These are phyloP conservation scores for Apis cerana DNA, from an alignment of 1,140 invertebrate genomes.

Conservation along the genomic window DNA sequence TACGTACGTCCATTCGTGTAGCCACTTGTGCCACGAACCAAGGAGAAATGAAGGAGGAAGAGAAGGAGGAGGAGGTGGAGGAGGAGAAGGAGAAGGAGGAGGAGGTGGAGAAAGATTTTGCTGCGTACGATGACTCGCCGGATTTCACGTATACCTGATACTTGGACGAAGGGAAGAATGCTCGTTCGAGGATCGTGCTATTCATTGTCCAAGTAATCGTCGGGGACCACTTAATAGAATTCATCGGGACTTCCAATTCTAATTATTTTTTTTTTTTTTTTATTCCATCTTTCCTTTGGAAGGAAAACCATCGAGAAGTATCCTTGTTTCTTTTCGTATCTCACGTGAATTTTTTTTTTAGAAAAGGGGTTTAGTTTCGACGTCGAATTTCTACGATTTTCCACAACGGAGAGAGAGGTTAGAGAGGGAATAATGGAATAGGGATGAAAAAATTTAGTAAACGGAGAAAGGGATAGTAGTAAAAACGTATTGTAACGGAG, in stretches of 20 bases:
- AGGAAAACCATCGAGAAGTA: background rate
- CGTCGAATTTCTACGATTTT: no score
- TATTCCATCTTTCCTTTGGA: no score
- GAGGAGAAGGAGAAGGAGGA: slow-evolving; percentile 2
- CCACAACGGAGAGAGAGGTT: no score
- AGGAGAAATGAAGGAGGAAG: background rate
- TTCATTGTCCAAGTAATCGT: slow-evolving; percentile 61
- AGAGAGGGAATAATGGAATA: no score
- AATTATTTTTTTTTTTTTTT: slow-evolving; percentile 22
- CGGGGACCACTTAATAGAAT: slow-evolving; percentile 62
- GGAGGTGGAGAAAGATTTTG: slow-evolving; percentile 33
- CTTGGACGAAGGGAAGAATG: slow-evolving; percentile 40
- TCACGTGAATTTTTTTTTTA: background rate
- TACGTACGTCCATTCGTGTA: slow-evolving; percentile 31
- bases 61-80: background rate
- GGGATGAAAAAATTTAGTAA: background rate
- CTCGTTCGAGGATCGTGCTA: slow-evolving; percentile 52
- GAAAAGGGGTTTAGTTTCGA: no score
- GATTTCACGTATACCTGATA: slow-evolving; percentile 60
- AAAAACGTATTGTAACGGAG: background rate
- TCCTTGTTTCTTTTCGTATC: background rate
- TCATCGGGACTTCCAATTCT: slow-evolving; percentile 34
- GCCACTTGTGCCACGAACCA: background rate
- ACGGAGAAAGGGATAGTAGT: background rate
- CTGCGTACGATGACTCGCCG: slow-evolving; percentile 66